Percentiles rank a stretch among this genome's conserved stretches.
These are phyloP conservation scores for Perizoma flavofasciatum DNA, from an alignment of 2,888 invertebrate genomes.

Conservation along the genomic window DNA sequence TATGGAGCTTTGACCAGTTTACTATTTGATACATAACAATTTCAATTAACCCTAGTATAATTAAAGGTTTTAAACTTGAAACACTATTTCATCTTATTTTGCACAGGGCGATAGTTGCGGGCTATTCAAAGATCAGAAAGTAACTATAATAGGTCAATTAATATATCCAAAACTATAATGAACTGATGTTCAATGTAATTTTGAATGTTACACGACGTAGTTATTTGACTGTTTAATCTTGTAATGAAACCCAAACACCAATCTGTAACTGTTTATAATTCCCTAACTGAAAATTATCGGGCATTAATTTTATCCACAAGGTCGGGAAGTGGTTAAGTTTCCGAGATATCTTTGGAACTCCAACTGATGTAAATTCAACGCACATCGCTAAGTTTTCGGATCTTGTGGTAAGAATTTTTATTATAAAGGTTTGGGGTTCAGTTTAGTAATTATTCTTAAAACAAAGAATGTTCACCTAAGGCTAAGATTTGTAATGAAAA, in stretches of 20 bases:
- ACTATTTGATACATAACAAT: not conserved
- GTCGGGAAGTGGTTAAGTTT: constrained; percentile 34
- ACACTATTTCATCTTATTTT: too few species aligned
- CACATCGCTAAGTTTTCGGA: constrained; percentile 32
- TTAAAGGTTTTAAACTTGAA: too few species aligned
- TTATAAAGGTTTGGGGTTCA: constrained; percentile 15
- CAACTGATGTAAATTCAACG: constrained; percentile 36
- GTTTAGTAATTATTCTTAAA: constrained; percentile 6
- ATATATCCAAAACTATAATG: too few species aligned
- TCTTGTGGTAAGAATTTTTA: constrained; percentile 25
- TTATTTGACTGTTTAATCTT: constrained; percentile 4
- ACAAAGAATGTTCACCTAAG: too few species aligned
- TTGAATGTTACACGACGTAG: too few species aligned
- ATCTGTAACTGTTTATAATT: constrained; percentile 25
- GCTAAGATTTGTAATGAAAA: too few species aligned
- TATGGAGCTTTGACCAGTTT: constrained; percentile 12
- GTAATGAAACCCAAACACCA: constrained; percentile 13
- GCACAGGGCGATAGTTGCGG: too few species aligned
- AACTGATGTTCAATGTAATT: too few species aligned
- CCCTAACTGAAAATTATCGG: constrained; percentile 29
- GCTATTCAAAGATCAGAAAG: too few species aligned
- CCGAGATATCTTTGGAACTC: constrained; percentile 26
- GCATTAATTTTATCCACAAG: constrained; percentile 34
- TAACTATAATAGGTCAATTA: too few species aligned
- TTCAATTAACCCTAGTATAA: too few species aligned